Evolutionary conservation across 1,140 invertebrate genomes (phyloP), one percentile per base, ranked within the genome.

Genomic region (Drosophila trapezifrons): DNA sequence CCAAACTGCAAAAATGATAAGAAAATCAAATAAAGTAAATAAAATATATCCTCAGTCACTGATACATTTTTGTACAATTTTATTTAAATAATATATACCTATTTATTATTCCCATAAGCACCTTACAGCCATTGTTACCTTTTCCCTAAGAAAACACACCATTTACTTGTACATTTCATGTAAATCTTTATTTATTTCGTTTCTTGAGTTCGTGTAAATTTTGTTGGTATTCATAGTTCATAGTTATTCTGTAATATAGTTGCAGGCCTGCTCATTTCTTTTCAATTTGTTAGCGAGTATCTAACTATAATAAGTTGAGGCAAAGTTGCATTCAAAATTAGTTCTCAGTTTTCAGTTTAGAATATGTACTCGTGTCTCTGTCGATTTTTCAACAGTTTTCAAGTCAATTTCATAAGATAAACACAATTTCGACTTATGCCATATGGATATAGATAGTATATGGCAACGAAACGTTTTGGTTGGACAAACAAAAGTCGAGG

Each of bases 171-270:
- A 87, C 84, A 87, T 87, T 87, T 90, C n/a, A 87, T 87, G 85
- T 89, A 87, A 84, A 90, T 78, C 65, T 87, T 89, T 87, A 87
- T 78, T 78, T 62, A 77, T 76, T 80, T 69, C 37, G 67, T 86
- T 83, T 64, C 73, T 83, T 79, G 38, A 56, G 62, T 47, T 75
- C 55, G 84, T 87, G 83, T 87, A 87, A 89, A 87, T 87, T 83
- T 87, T 86, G 83, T 86, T 60, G 54, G 43, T 74, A 57, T 43
- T 70, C 40, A 49, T 69, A 66, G 17, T 56, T 45, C 29, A 32
- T 32, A 32, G 13, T 42, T 63, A 20, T 20, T 57, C 59, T 43
- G 25, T 40, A 35, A 57, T 76, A 57, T 69, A 78, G 63, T 70
- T 75, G 72, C 65, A 71, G 76, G 82, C 81, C 58, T 60, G 10